Evolutionary conservation across 2,113 vertebrate genomes (phyloP).

Genomic region (Actenoides lindsayi): DNA sequence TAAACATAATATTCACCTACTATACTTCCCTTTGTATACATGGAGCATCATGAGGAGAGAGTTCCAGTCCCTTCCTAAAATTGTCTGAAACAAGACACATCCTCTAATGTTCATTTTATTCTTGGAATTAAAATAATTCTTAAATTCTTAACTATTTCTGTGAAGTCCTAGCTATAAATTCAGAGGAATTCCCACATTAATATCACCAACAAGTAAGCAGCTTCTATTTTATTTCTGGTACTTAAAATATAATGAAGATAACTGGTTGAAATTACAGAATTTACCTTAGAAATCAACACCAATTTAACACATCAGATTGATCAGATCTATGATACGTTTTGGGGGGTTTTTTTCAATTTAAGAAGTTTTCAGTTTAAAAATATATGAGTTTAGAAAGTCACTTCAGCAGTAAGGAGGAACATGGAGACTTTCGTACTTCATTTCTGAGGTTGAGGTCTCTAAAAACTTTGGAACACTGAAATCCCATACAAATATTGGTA

Average conservation of each 20-base stretch:
- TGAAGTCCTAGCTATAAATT: background rate
- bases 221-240: slow-evolving; percentile 15
- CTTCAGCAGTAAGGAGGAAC: background rate
- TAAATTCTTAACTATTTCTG: background rate
- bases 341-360: background rate
- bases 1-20: background rate
- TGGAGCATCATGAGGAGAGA: background rate
- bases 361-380: background rate
- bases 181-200: background rate
- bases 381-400: background rate
- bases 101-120: background rate
- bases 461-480: background rate
- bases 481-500: background rate
- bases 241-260: slow-evolving; percentile 26
- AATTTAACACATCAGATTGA: background rate
- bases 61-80: background rate
- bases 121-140: background rate
- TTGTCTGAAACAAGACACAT: background rate
- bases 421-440: background rate
- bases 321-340: background rate
- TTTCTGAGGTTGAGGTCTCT: background rate
- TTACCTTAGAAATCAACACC: slow-evolving; percentile 6
- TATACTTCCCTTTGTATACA: background rate
- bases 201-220: background rate
- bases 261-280: slow-evolving; percentile 21